These are phyloP conservation scores for Smutsia temminckii DNA, from an alignment of 2,797 vertebrate species.

Conservation along the genomic window DNA sequence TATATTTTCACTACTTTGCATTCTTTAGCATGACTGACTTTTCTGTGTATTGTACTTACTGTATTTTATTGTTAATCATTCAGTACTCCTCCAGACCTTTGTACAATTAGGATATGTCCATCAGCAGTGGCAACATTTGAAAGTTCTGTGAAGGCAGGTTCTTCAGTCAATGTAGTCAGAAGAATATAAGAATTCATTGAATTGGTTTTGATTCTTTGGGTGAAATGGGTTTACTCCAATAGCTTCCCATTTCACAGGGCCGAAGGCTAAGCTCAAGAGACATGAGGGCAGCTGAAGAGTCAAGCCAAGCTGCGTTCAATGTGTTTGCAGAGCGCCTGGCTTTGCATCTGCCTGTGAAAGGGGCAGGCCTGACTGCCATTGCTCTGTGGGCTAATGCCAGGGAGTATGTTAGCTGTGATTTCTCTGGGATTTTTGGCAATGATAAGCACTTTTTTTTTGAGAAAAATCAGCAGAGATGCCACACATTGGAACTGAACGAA, in stretches of 20 bases:
- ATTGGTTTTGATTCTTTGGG: conserved; percentile 70
- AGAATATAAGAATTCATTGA: conserved; percentile 64
- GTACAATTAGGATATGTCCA: conserved; percentile 82
- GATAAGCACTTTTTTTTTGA: conserved; percentile 62
- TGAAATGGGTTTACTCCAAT: conserved; percentile 60
- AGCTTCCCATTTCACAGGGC: conserved; percentile 51
- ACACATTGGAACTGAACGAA: conserved; percentile 58
- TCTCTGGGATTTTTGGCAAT: conserved; percentile 53
- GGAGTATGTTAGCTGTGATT: conserved; percentile 56
- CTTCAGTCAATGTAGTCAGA: conserved; percentile 59
- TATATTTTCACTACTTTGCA: conserved; percentile 70
- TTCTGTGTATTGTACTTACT: conserved; percentile 78
- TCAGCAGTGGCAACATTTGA: conserved; percentile 69
- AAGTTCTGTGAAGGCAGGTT: conserved; percentile 18
- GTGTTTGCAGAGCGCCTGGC: conserved; percentile 44
- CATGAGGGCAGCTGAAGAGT: conserved; percentile 49
- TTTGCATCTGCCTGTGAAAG: conserved; percentile 70
- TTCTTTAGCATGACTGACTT: conserved; percentile 75
- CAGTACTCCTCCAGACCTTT: conserved; percentile 79
- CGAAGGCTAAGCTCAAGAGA: conserved; percentile 64
- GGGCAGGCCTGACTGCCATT: conserved; percentile 33
- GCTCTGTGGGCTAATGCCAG: conserved; percentile 46
- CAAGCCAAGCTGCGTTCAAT: conserved; percentile 42
- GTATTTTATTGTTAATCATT: no score
- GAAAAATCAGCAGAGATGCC: conserved; percentile 72